Evolutionary conservation across 2,113 vertebrate species (phyloP).

Genomic region (Paramormyrops kingsleyae): DNA sequence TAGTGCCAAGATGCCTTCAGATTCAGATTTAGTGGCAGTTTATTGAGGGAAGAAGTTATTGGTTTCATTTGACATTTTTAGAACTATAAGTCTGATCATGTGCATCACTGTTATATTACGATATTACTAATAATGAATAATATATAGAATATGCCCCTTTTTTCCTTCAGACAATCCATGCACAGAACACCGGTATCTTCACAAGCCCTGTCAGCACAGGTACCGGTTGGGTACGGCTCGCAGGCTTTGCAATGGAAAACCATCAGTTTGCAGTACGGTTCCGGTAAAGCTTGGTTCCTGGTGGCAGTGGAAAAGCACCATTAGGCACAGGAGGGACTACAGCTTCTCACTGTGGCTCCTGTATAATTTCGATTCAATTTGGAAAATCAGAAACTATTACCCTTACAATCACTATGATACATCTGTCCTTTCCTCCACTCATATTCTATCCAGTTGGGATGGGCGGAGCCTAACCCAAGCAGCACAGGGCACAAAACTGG

Average conservation of each 20-base stretch:
- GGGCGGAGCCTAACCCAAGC: neutral
- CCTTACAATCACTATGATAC: neutral
- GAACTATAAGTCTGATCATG: slow-evolving; percentile 7
- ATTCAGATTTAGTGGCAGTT: slow-evolving; percentile 4
- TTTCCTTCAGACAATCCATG: neutral
- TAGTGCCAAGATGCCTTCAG: slow-evolving; percentile 16
- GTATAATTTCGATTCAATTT: neutral
- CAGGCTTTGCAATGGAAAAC: neutral
- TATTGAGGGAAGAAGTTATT: slow-evolving; percentile 8
- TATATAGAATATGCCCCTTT: neutral
- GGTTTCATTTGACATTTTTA: slow-evolving; percentile 1
- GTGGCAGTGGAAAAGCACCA: neutral
- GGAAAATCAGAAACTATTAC: neutral
- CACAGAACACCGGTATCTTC: neutral
- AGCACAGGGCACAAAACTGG: neutral
- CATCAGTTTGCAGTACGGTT: neutral
- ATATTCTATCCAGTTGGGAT: neutral
- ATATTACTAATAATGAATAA: neutral
- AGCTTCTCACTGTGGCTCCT: neutral
- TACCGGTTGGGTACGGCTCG: neutral
- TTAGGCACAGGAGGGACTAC: neutral
- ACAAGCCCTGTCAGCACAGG: neutral
- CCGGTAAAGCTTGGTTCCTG: neutral
- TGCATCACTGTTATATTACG: neutral
- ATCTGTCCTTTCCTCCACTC: neutral